phyloP scores from a whole-genome alignment of 1,140 invertebrate species.

The Mylabris phalerata region DNA sequence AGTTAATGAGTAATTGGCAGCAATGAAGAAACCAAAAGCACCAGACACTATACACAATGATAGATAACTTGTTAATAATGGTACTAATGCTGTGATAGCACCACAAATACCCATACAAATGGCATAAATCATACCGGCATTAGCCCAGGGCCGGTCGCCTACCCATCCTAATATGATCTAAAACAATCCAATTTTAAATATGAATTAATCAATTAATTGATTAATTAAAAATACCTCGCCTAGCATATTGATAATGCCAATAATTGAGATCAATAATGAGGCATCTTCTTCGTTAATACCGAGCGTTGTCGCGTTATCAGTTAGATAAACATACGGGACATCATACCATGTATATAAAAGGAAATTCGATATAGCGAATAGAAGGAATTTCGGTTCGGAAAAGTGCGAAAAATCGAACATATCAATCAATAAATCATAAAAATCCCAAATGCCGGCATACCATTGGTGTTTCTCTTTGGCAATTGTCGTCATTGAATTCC shows the following conservation, averaged over 20 bases:
- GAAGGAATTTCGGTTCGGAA: conserved; percentile 62
- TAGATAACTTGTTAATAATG: conserved; percentile 56
- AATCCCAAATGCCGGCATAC: conserved; percentile 67
- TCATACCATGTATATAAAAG: conserved; percentile 84
- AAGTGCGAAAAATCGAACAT: conserved; percentile 78
- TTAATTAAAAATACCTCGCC: conserved; percentile 58
- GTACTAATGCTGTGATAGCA: conserved; percentile 60
- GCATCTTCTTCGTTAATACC: conserved; percentile 66
- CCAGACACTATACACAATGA: conserved; percentile 57
- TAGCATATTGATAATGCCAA: conserved; percentile 78
- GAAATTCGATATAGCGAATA: conserved; percentile 80
- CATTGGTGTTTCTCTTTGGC: conserved; percentile 67
- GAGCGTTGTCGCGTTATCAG: conserved; percentile 64
- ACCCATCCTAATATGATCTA: conserved; percentile 82
- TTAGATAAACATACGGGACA: conserved; percentile 80
- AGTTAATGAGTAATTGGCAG: conserved; percentile 80
- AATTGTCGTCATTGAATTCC: conserved; percentile 82
- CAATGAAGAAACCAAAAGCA: conserved; percentile 77
- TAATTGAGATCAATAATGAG: conserved; percentile 75
- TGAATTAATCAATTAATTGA: too few species aligned
- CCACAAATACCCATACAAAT: conserved; percentile 73
- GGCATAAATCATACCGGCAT: conserved; percentile 69
- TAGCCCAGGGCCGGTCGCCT: conserved; percentile 71
- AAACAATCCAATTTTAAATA: conserved; percentile 15
- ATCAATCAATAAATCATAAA: conserved; percentile 66